phyloP scores from a whole-genome alignment of 2,888 invertebrate species.

The Drosophila mimica region DNA sequence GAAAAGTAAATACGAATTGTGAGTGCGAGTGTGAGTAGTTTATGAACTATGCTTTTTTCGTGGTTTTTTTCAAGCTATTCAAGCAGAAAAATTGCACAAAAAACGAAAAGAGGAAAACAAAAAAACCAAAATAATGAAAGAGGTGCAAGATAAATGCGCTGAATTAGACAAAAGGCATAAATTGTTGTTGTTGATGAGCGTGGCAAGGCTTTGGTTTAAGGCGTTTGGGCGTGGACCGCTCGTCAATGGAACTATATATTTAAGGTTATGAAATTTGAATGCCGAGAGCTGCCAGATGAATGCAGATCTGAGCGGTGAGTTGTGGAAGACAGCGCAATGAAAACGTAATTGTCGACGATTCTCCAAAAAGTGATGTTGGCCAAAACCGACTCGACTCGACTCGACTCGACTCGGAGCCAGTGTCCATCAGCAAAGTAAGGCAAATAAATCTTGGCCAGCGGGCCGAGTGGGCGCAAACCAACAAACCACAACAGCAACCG shows the following conservation, averaged over 20 bases:
- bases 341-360: slow-evolving; percentile 54
- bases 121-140: slow-evolving; percentile 37
- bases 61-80: slow-evolving; percentile 14
- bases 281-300: slow-evolving; percentile 30
- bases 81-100: slow-evolving; percentile 57
- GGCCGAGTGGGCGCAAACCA: slow-evolving; percentile 39
- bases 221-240: slow-evolving; percentile 53
- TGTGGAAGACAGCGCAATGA: slow-evolving; percentile 33
- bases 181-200: slow-evolving; percentile 47
- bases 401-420: slow-evolving; percentile 28
- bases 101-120: slow-evolving; percentile 13
- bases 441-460: slow-evolving; percentile 47
- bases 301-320: slow-evolving; percentile 53
- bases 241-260: slow-evolving; percentile 55
- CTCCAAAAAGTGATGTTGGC: slow-evolving; percentile 28
- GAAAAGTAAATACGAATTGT: slow-evolving; percentile 41
- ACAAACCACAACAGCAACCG: slow-evolving; percentile 6
- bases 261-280: slow-evolving; percentile 53
- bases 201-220: slow-evolving; percentile 42
- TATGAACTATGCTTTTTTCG: slow-evolving; percentile 10
- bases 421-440: slow-evolving; percentile 49
- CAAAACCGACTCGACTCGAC: slow-evolving; percentile 11
- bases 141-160: slow-evolving; percentile 32
- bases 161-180: slow-evolving; percentile 40
- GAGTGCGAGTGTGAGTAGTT: slow-evolving; percentile 19